phyloP scores from a whole-genome alignment of 2,113 vertebrate species.

The Pelodiscus sinensis region DNA sequence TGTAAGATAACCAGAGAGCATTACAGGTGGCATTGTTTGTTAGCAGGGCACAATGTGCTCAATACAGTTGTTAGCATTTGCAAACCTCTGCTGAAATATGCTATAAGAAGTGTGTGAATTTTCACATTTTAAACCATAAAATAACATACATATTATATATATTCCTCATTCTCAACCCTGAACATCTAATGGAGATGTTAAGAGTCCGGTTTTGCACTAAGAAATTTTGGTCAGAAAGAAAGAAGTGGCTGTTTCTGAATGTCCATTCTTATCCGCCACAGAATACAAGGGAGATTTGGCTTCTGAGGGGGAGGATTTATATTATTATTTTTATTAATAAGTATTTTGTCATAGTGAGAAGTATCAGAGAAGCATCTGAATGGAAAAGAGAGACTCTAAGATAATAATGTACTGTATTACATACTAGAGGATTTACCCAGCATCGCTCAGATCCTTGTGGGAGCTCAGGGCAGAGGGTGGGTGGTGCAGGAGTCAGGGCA shows the following conservation, averaged over 20 bases:
- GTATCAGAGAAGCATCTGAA: slow-evolving; percentile 59
- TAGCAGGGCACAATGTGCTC: not conserved
- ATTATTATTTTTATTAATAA: not conserved
- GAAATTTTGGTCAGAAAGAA: slow-evolving; percentile 49
- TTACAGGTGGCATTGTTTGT: not conserved
- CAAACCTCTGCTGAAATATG: not conserved
- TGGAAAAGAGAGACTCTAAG: slow-evolving; percentile 51
- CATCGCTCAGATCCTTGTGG: too few relatives aligned
- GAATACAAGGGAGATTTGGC: slow-evolving; percentile 44
- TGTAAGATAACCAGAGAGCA: not conserved
- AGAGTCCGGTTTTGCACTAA: slow-evolving; percentile 34
- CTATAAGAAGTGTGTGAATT: slow-evolving; percentile 15
- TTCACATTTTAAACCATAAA: slow-evolving; percentile 7
- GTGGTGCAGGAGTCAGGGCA: too few relatives aligned
- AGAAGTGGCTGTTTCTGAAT: slow-evolving; percentile 28
- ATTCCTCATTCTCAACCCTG: not conserved
- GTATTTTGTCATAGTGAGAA: slow-evolving; percentile 37
- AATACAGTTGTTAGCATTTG: not conserved
- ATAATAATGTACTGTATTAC: slow-evolving; percentile 66
- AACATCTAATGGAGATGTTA: slow-evolving; percentile 24
- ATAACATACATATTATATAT: slow-evolving; percentile 30
- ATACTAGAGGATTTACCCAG: too few relatives aligned
- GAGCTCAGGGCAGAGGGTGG: too few relatives aligned
- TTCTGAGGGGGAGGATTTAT: not conserved
- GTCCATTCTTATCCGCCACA: slow-evolving; percentile 52